These are phyloP conservation scores for Leucophenga montana DNA, from an alignment of 2,888 invertebrate genomes.

Conservation along the genomic window DNA sequence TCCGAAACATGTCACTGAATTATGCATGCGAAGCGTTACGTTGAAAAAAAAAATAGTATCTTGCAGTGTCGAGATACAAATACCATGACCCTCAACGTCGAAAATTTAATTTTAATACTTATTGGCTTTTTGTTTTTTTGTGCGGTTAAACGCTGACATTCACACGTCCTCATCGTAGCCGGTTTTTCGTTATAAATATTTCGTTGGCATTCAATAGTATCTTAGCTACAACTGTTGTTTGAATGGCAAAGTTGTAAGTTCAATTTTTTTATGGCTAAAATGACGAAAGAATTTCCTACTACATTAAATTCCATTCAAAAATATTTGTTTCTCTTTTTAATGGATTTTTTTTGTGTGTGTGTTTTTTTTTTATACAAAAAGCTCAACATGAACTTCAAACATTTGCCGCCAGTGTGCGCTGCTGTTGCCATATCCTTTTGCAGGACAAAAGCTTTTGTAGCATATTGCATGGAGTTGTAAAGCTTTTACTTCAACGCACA, in stretches of 20 bases:
- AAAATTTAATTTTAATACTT: neutral
- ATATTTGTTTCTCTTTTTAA: too few species aligned
- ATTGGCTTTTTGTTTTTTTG: neutral
- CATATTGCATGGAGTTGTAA: conserved; percentile 38
- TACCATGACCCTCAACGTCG: conserved; percentile 12
- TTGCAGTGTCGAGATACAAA: neutral
- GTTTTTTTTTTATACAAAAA: conserved; percentile 25
- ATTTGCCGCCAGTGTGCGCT: conserved; percentile 31
- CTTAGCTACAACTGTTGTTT: neutral
- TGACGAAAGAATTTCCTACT: too few species aligned
- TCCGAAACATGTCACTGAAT: conserved; percentile 11
- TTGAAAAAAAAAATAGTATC: neutral
- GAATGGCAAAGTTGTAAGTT: too few species aligned
- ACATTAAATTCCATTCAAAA: too few species aligned
- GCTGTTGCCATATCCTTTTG: conserved; percentile 39
- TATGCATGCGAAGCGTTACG: conserved; percentile 15
- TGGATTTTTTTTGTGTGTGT: too few species aligned
- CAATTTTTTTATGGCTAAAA: too few species aligned
- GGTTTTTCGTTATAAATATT: neutral
- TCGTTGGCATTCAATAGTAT: too few species aligned
- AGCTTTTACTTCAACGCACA: neutral
- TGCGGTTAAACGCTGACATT: neutral
- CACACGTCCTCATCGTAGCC: conserved; percentile 7
- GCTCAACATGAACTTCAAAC: conserved; percentile 29
- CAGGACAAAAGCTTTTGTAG: conserved; percentile 32